Conservation (phyloP, 2,113 vertebrate species). For the Pontoporia blainvillei region DNA sequence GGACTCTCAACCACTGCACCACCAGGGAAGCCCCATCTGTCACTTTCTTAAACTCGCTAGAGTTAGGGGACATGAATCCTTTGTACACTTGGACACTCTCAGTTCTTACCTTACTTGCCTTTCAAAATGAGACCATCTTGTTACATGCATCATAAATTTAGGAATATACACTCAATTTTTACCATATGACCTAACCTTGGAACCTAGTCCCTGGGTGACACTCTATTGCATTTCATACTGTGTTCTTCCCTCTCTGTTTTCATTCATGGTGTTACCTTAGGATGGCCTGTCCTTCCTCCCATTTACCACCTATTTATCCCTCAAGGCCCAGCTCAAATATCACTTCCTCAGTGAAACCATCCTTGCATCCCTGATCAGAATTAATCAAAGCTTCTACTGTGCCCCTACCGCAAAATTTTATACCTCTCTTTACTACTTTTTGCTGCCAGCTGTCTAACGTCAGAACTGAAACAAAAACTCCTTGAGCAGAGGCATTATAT, state of each 20-base stretch:
- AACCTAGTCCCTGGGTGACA: background rate
- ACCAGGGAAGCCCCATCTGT: too few relatives aligned
- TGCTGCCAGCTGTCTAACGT: background rate
- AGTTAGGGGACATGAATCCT: background rate
- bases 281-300: background rate
- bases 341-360: background rate
- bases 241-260: background rate
- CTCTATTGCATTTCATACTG: background rate
- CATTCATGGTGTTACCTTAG: background rate
- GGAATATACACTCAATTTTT: background rate
- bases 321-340: background rate
- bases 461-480: background rate
- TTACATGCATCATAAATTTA: background rate
- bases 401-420: background rate
- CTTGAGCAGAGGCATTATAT: background rate
- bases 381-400: background rate
- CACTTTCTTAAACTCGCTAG: background rate
- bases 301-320: background rate
- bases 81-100: background rate
- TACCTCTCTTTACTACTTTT: background rate
- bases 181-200: background rate
- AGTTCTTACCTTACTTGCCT: background rate
- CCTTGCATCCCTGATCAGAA: background rate
- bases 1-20: too few relatives aligned
- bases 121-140: background rate